Conservation (phyloP, 2,113 vertebrate genomes). For the Elaphurus davidianus region DNA sequence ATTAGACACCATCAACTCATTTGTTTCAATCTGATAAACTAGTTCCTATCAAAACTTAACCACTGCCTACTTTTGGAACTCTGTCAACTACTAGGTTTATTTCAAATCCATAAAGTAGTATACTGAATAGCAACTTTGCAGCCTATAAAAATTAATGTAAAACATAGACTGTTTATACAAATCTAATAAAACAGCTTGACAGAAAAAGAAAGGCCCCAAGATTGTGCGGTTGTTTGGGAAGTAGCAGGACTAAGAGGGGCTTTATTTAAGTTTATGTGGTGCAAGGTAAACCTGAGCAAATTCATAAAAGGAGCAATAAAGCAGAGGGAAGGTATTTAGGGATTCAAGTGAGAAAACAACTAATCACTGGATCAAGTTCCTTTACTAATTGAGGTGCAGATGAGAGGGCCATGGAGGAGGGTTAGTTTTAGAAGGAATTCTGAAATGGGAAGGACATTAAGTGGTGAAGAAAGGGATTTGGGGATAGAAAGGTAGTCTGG, state of each 20-base stretch:
- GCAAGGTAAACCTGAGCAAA: neutral
- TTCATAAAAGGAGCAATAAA: neutral
- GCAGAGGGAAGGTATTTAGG: neutral
- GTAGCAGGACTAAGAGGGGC: neutral
- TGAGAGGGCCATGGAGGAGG: neutral
- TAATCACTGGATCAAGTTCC: neutral
- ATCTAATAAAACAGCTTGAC: neutral
- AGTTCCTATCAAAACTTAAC: neutral
- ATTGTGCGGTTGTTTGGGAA: neutral
- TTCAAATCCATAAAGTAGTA: neutral
- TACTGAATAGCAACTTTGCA: neutral
- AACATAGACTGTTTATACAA: neutral
- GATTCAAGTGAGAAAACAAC: neutral
- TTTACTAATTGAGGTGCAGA: neutral
- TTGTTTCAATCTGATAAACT: constrained; percentile 3
- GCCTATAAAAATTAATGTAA: constrained; percentile 23
- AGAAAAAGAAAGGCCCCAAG: neutral
- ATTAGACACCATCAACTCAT: neutral
- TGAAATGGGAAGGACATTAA: neutral
- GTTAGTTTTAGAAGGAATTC: neutral
- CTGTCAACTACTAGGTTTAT: neutral
- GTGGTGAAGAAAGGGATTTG: neutral
- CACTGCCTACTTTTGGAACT: neutral
- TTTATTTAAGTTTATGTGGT: neutral
- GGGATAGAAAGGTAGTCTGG: neutral